phyloP scores from a whole-genome alignment of 2,797 vertebrate species.

The Euphonia xanthogaster region DNA sequence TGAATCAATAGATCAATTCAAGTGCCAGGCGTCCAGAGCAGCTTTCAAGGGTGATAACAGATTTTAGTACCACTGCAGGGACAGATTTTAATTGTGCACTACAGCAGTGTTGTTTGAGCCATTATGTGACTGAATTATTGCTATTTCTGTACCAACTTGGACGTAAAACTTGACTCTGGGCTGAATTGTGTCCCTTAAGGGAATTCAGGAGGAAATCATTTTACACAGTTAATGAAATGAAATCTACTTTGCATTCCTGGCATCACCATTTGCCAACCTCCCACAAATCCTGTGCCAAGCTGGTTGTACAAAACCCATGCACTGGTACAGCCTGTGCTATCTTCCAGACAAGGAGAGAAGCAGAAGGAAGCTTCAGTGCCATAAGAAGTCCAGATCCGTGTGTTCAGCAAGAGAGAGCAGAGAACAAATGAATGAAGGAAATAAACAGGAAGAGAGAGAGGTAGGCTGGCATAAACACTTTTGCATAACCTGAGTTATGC shows the following conservation, averaged over 20 bases:
- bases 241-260: not conserved
- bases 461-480: not conserved
- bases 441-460: not conserved
- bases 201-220: not conserved
- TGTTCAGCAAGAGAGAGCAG: not conserved
- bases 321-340: not conserved
- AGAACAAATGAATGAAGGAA: not conserved
- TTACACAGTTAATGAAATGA: not conserved
- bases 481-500: not conserved
- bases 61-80: not conserved
- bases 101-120: not conserved
- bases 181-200: not conserved
- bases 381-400: not conserved
- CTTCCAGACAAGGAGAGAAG: not conserved
- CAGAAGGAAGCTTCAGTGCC: not conserved
- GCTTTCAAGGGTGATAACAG: conserved; percentile 14
- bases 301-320: not conserved
- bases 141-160: not conserved
- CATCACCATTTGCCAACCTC: not conserved
- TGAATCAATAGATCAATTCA: not conserved
- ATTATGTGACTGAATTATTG: not conserved
- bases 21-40: not conserved
- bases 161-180: not conserved
- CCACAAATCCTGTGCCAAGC: not conserved
- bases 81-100: conserved; percentile 23